Evolutionary conservation across 2,113 vertebrate species (phyloP).

Genomic region (Phylloscopus trochiloides): DNA sequence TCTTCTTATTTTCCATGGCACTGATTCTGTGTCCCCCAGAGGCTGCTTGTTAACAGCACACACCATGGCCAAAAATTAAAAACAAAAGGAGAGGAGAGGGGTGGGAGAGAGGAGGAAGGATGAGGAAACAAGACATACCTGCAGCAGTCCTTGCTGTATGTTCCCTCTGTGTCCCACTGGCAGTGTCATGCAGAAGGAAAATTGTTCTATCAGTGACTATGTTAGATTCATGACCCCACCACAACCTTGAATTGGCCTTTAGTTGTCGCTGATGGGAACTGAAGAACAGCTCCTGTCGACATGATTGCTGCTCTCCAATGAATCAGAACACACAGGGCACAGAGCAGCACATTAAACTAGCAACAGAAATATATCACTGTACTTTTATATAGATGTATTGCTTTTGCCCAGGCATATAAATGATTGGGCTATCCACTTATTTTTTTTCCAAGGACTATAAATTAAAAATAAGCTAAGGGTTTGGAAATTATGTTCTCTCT

Average conservation of each 20-base stretch:
- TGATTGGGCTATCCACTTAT: slow-evolving; percentile 83
- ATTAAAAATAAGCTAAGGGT: slow-evolving; percentile 84
- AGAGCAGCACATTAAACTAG: slow-evolving; percentile 85
- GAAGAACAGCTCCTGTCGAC: slow-evolving; percentile 86
- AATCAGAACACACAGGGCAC: slow-evolving; percentile 84
- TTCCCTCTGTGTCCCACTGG: slow-evolving; percentile 62
- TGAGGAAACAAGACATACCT: slow-evolving; percentile 31
- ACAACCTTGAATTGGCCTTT: slow-evolving; percentile 90
- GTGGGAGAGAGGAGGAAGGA: background rate
- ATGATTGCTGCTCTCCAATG: slow-evolving; percentile 86
- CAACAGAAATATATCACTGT: slow-evolving; percentile 85
- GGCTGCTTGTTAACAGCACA: slow-evolving; percentile 8
- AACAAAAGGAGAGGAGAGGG: background rate
- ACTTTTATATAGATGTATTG: slow-evolving; percentile 88
- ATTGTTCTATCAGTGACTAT: slow-evolving; percentile 83
- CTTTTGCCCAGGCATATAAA: slow-evolving; percentile 83
- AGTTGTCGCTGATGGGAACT: slow-evolving; percentile 85
- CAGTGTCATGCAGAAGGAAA: slow-evolving; percentile 72
- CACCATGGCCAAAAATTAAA: background rate
- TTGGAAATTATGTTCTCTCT: slow-evolving; percentile 78
- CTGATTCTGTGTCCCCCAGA: slow-evolving; percentile 18
- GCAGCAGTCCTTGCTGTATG: slow-evolving; percentile 49
- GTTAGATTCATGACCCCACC: slow-evolving; percentile 86
- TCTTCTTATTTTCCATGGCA: slow-evolving; percentile 35
- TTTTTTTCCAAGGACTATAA: slow-evolving; percentile 80